Conservation (phyloP, 2,113 vertebrate genomes). For the Silurus glanis region DNA sequence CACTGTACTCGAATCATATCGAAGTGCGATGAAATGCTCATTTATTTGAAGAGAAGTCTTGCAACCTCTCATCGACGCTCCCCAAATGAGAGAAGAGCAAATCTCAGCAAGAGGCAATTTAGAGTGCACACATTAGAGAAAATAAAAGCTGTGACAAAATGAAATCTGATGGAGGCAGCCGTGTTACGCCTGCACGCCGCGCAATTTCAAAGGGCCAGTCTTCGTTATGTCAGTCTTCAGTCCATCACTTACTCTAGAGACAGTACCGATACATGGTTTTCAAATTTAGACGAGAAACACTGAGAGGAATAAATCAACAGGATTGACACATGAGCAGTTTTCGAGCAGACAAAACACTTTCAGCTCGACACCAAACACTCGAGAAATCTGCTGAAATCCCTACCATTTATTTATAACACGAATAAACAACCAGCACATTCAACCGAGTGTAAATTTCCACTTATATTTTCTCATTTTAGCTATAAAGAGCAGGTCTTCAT, state of each 20-base stretch:
- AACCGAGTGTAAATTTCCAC: neutral
- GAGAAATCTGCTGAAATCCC: neutral
- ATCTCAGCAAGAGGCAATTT: constrained; percentile 14
- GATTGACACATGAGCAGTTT: neutral
- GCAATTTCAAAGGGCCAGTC: neutral
- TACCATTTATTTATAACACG: neutral
- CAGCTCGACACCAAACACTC: neutral
- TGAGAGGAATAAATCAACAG: neutral
- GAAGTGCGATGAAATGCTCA: neutral
- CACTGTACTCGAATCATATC: neutral
- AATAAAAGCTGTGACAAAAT: neutral
- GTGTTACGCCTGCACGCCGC: neutral
- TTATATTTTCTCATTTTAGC: neutral
- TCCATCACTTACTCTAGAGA: neutral
- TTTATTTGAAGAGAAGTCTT: neutral
- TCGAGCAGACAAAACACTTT: neutral
- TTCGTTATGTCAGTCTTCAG: neutral
- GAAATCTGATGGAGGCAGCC: neutral
- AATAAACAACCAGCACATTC: neutral
- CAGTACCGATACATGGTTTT: neutral
- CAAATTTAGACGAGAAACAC: neutral
- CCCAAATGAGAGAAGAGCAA: neutral
- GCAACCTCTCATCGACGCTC: neutral
- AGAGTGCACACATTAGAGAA: neutral
- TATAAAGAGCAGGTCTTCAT: neutral